phyloP scores from a whole-genome alignment of 2,113 vertebrate species.

The Lycaon pictus region DNA sequence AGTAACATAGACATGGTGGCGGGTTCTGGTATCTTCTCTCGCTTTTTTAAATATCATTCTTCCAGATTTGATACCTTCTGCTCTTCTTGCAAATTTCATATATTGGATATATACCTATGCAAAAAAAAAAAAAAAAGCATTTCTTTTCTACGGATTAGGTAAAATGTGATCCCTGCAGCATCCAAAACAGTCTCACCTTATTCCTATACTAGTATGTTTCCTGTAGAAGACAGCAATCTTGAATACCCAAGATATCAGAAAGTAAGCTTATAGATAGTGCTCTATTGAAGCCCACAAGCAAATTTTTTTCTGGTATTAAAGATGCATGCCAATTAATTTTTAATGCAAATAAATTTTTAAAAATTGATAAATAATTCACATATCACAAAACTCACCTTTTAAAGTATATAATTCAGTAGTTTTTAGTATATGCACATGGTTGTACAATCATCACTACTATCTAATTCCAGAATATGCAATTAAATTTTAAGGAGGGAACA shows the following conservation, averaged over 20 bases:
- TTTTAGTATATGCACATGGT: conserved; percentile 6
- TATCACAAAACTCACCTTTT: conserved; percentile 40
- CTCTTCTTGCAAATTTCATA: conserved; percentile 99
- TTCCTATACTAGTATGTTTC: conserved; percentile 20
- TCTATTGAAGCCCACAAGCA: conserved; percentile 24
- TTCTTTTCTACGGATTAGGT: conserved; percentile 12
- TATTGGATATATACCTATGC: conserved; percentile 97
- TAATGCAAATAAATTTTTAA: not conserved
- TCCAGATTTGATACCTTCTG: conserved; percentile 98
- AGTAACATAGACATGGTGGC: conserved; percentile 98
- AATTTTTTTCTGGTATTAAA: not conserved
- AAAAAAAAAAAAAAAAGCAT: not conserved
- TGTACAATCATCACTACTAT: not conserved
- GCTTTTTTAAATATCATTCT: conserved; percentile 99
- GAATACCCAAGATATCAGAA: conserved; percentile 44
- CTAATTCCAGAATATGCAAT: not conserved
- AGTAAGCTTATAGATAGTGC: not conserved
- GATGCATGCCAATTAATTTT: not conserved
- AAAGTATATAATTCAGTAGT: not conserved
- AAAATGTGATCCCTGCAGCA: not conserved
- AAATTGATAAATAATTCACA: conserved; percentile 15
- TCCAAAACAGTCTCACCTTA: not conserved
- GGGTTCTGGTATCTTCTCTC: conserved; percentile 96
- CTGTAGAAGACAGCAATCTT: conserved; percentile 19
- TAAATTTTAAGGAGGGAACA: conserved; percentile 25